Conservation (phyloP, 2,113 vertebrate species). For the Synodontis membranacea region DNA sequence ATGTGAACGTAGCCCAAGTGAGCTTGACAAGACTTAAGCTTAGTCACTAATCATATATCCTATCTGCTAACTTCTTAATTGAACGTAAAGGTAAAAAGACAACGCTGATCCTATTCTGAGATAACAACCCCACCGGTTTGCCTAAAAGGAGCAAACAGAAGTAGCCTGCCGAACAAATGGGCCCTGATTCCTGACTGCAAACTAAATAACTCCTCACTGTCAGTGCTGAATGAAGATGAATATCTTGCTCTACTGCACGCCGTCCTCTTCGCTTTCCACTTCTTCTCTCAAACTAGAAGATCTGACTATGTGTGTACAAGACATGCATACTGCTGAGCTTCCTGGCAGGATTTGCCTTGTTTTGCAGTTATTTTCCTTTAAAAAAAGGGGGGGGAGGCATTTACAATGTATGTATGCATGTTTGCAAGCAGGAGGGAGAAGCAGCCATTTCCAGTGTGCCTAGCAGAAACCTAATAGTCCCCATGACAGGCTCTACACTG, state of each 20-base stretch:
- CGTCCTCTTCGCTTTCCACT: constrained; percentile 43
- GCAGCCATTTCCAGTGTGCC: neutral
- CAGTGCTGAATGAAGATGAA: constrained; percentile 45
- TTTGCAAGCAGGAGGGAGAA: neutral
- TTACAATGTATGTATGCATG: neutral
- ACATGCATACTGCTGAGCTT: neutral
- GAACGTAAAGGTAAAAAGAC: neutral
- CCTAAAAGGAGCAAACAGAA: constrained; percentile 29
- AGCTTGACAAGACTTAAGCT: too few relatives aligned
- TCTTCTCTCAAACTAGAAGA: constrained; percentile 43
- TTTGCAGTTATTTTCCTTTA: neutral
- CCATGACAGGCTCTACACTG: constrained; percentile 18
- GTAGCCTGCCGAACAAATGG: neutral
- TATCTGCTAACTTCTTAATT: neutral
- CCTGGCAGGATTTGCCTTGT: neutral
- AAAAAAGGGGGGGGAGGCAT: too few relatives aligned
- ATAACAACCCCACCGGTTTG: constrained; percentile 2
- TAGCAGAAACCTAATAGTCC: constrained; percentile 25
- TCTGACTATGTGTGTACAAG: neutral
- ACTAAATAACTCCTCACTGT: constrained; percentile 30
- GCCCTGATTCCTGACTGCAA: constrained; percentile 17
- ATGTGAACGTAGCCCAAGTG: too few relatives aligned
- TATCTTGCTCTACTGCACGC: constrained; percentile 49
- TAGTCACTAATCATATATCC: neutral
- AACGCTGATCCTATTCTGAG: neutral